phyloP scores from a whole-genome alignment of 2,113 vertebrate genomes.

The Arizona elegans region DNA sequence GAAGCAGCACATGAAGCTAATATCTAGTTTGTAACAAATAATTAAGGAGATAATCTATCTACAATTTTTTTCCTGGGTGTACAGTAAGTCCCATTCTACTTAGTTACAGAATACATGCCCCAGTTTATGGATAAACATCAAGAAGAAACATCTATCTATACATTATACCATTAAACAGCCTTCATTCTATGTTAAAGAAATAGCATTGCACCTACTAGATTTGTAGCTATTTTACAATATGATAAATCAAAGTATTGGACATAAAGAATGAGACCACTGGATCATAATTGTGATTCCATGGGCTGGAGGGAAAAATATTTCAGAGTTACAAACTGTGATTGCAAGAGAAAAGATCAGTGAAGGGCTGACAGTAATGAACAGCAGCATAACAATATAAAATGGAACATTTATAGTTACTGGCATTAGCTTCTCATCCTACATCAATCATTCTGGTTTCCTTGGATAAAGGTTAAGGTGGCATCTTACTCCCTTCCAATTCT shows the following conservation, averaged over 20 bases:
- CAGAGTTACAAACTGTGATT: not conserved
- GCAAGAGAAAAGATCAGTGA: not conserved
- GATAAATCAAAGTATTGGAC: not conserved
- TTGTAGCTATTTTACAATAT: not conserved
- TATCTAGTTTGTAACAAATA: not conserved
- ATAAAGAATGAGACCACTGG: not conserved
- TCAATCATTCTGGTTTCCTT: not conserved
- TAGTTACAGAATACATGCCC: not conserved
- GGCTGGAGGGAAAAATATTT: not conserved
- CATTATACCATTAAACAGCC: not conserved
- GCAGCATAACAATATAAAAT: not conserved
- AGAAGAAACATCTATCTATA: not conserved
- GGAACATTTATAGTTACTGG: not conserved
- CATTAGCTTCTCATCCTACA: not conserved
- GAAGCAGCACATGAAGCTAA: not conserved
- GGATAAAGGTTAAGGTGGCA: not conserved
- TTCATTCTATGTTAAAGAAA: not conserved
- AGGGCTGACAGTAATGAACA: not conserved
- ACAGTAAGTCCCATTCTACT: not conserved
- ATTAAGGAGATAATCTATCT: not conserved
- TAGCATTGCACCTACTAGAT: not conserved
- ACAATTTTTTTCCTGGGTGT: not conserved
- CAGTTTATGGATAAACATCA: not conserved
- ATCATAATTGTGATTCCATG: not conserved
- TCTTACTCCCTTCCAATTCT: not conserved